These are phyloP conservation scores for Bothrops jararaca DNA, from an alignment of 2,113 vertebrate genomes.

Conservation along the genomic window DNA sequence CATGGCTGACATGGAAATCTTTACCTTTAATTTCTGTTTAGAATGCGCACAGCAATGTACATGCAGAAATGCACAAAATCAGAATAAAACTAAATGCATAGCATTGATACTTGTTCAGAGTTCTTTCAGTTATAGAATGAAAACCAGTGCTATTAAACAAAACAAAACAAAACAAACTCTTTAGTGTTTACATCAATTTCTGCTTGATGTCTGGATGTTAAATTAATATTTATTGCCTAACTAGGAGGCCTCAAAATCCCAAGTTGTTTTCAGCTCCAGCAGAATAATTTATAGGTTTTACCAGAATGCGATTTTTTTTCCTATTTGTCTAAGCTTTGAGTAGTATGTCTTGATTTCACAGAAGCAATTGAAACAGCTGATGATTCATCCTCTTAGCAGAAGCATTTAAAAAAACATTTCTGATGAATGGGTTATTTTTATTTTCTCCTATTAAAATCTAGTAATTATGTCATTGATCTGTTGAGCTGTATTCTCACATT, in stretches of 20 bases:
- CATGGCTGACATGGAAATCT: no score
- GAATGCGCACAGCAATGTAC: neutral
- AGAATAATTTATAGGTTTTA: constrained; percentile 26
- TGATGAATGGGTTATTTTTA: neutral
- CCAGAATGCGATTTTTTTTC: constrained; percentile 23
- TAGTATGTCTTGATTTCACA: constrained; percentile 16
- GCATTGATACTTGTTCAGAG: constrained; percentile 3
- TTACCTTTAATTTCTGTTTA: neutral
- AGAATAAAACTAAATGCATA: constrained; percentile 13
- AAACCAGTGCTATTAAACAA: constrained; percentile 31
- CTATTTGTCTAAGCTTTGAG: constrained; percentile 32
- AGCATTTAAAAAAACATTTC: neutral
- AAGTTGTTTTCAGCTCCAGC: constrained; percentile 30
- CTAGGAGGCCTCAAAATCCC: constrained; percentile 14
- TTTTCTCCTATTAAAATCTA: neutral
- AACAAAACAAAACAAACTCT: neutral
- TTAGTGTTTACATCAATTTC: constrained; percentile 22
- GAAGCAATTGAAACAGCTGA: neutral
- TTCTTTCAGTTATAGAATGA: constrained; percentile 19
- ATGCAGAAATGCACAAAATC: neutral
- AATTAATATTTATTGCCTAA: constrained; percentile 37
- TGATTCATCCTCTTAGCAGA: neutral
- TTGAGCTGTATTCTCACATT: neutral
- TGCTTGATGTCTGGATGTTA: constrained; percentile 27
- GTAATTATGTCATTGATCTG: neutral